Evolutionary conservation across 2,113 vertebrate species (phyloP), one percentile per base, ranked within the genome.

Genomic region (Lanius ludovicianus): DNA sequence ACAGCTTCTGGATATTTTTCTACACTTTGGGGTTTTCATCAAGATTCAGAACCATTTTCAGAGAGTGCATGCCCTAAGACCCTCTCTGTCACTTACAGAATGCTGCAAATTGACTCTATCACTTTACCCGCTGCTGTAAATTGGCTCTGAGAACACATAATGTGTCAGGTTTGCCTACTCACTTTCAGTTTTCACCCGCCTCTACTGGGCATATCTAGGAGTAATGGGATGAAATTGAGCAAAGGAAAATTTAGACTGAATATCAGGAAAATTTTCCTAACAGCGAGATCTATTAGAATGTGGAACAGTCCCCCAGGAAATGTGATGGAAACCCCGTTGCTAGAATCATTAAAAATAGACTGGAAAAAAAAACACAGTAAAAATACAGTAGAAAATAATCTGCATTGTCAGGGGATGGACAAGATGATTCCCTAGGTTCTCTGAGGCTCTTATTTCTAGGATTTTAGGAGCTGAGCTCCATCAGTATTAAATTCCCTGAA

Each of bases 191-290:
- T 97, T 96, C 97, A 95, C 92, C 89, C 77, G 4, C 87, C 94
- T 97, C 97, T 92, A 87, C 96, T 94, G 96, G 97, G 96, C 97
- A 96, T 94, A 96, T 94, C 93, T 85, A 77, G 81, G 96, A 95
- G 96, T 97, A 97, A 97, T 97, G 94, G 94, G 96, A 95, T 95
- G 97, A 97, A 97, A 97, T 95, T 96, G 97, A 97, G 97, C 96
- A 97, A 96, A 97, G 82, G 91, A 95, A 97, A 97, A 96, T 96
- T 93, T 93, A 95, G 92, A 94, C 87, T 94, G 95, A 97, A 93
- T 95, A 96, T 95, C 92, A 96, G 93, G 92, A 96, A 96, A 92
- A 96, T 95, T 95, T 97, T 96, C 96, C 95, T 94, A 97, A 95
- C 96, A 96, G 93, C 93, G 93, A 96, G 96, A 96, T 96, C 93